Evolutionary conservation across 1,140 invertebrate species (phyloP).

Genomic region (Psilanteris sp.): DNA sequence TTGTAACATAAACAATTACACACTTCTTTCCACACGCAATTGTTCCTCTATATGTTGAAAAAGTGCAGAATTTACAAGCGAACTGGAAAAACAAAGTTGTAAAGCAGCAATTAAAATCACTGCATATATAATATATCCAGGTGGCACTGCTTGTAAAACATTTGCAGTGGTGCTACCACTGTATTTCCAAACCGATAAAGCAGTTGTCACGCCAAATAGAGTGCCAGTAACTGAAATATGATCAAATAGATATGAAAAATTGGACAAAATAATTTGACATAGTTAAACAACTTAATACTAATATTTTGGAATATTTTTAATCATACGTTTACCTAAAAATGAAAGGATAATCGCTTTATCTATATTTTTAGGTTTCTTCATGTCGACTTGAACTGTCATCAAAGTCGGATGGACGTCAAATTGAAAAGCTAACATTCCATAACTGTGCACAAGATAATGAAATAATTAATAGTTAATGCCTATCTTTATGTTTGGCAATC

Average conservation of each 20-base stretch:
- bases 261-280: no score
- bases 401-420: slow-evolving; percentile 90
- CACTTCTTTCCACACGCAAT: slow-evolving; percentile 18
- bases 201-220: slow-evolving; percentile 83
- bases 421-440: slow-evolving; percentile 80
- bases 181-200: slow-evolving; percentile 83
- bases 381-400: slow-evolving; percentile 89
- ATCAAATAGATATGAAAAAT: no score
- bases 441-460: no score
- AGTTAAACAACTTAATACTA: no score
- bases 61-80: slow-evolving; percentile 86
- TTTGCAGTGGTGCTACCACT: slow-evolving; percentile 80
- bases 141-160: slow-evolving; percentile 83
- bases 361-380: slow-evolving; percentile 84
- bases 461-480: no score
- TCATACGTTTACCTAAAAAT: slow-evolving; percentile 83
- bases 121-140: slow-evolving; percentile 81
- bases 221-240: slow-evolving; percentile 81
- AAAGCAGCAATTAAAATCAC: slow-evolving; percentile 85
- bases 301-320: no score
- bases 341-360: slow-evolving; percentile 83
- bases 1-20: no score
- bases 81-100: slow-evolving; percentile 88
- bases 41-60: slow-evolving; percentile 87
- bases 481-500: no score